Base-by-base conservation (phyloP, 1,140 invertebrate species). In the Argopecten irradians region DNA sequence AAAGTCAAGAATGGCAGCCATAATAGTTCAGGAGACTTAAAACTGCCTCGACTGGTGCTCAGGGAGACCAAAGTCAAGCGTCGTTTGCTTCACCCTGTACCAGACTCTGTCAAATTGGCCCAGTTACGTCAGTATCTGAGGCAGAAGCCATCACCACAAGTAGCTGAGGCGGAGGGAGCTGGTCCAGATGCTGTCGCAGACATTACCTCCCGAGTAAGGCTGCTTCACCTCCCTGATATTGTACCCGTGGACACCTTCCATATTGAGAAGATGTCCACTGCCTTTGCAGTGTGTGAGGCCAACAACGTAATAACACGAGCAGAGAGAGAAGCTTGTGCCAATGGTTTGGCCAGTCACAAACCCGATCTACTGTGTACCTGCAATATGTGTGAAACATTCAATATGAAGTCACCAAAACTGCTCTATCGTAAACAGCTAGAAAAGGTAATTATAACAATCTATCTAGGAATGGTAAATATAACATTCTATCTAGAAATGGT, bases 51-150 rank as follows among this genome's bases (percentile, higher is more conserved):
- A 28, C 55, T 71, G 55, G 55, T 71, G 22, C 55, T 71, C 55
- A n/a, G 55, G n/a, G 55, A 71, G 55, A 71, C 55, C 55, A 71
- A 71, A 71, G 55, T 71, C 55, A 71, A 71, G 55, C 55, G 55
- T 1, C 55, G 55, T 71, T n/a, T 71, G 55, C 55, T 71, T n/a
- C 22, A 71, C n/a, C 55, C 55, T 71, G 55, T 71, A 28, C 55
- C 55, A 71, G 55, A 71, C n/a, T 71, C 55, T 3, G 55, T 71
- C n/a, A 71, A 71, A 71, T 71, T 71, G 55, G 55, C 55, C 55
- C 55, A 71, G 55, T n/a, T 71, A n/a, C 55, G 55, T 71, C 55
- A 71, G 55, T 71, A 71, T n/a, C 55, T 71, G 55, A 1, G 55
- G 2, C 55, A 71, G 22, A n/a, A 22, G 28, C 55, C 55, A 28